phyloP scores from a whole-genome alignment of 2,113 vertebrate genomes.

The Cryptomyrus ogoouensis region DNA sequence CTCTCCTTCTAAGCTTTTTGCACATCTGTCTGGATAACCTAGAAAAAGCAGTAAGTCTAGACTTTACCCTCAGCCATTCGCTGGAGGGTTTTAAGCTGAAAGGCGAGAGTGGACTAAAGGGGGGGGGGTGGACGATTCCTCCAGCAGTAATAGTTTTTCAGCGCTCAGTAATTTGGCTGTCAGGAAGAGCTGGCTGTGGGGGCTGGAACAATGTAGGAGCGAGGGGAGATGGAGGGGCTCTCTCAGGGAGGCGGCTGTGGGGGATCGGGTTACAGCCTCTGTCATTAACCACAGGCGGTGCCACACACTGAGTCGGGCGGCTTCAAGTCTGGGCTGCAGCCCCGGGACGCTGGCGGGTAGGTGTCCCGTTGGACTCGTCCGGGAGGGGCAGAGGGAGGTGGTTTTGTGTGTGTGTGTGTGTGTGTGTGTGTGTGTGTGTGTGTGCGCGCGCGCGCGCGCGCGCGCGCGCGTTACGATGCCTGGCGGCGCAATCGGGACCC shows the following conservation, averaged over 20 bases:
- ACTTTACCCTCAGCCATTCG: not conserved
- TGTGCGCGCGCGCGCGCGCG: not conserved
- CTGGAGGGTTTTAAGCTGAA: slow-evolving; percentile 2
- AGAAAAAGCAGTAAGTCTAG: not conserved
- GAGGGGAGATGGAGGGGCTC: slow-evolving; percentile 46
- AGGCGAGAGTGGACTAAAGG: not conserved
- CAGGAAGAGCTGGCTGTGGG: slow-evolving; percentile 61
- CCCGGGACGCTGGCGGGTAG: slow-evolving; percentile 43
- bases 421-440: too few species aligned
- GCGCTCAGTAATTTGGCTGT: slow-evolving; percentile 62
- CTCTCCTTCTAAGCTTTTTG: not conserved
- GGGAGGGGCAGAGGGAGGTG: slow-evolving; percentile 10
- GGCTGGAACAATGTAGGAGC: slow-evolving; percentile 60
- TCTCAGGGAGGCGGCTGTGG: slow-evolving; percentile 45
- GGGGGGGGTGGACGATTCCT: slow-evolving; percentile 30
- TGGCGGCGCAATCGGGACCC: slow-evolving; percentile 17
- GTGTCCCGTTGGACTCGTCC: slow-evolving; percentile 28
- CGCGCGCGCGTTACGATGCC: slow-evolving; percentile 20
- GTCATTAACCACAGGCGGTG: slow-evolving; percentile 61
- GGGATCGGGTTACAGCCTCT: slow-evolving; percentile 61
- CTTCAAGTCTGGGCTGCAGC: slow-evolving; percentile 60
- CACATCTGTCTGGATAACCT: not conserved
- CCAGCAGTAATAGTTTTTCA: slow-evolving; percentile 56
- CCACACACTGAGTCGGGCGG: slow-evolving; percentile 49
- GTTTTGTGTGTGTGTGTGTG: not conserved